Evolutionary conservation across 2,113 vertebrate species (phyloP), one percentile per base, ranked within the genome.

Genomic region (Clarias gariepinus): DNA sequence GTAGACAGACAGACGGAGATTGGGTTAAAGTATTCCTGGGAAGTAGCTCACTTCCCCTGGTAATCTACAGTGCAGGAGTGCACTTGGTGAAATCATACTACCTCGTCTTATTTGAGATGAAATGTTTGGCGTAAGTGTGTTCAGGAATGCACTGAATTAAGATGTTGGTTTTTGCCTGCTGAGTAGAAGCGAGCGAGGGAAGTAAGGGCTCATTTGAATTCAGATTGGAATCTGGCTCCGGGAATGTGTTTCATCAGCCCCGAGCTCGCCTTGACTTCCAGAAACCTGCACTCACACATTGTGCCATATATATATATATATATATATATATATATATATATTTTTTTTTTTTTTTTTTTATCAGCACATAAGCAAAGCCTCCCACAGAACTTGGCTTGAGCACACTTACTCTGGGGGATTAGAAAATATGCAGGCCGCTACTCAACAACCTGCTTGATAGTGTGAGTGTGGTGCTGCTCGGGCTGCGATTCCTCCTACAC

Each of bases 281-380:
- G 84, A 85, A 79, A 15, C 61, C 84, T 79, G 61, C 30, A 36
- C 57, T 86, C 85, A 63, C 68, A 63, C 47, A 64, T 58, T 23
- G 25, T 82, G 79, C 68, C 79, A 86, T 82, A 86, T 81, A 47
- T 47, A 47, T 47, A 47, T 47, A 47, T 47, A 47, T 47, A 47
- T 41, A 41, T 41, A 41, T 41, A 41, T 41, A 41, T 41, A 41
- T 41, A 41, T 36, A 36, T 36, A 36, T 36, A 36, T 36, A 36
- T 36, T 2, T 36, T 4, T 41, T 3, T 41, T 41, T 41, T 41
- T 41, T 41, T 41, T 41, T 41, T 82, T 82, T 53, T 82, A 86
- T 82, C 85, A 86, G 79, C 79, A 63, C 79, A 86, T 74, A 86
- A 73, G 85, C 85, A 74, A 74, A 74, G 79, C 85, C 79, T 86